Percentiles rank a stretch among this genome's conserved stretches.
These are phyloP conservation scores for Antechinus flavipes DNA, from an alignment of 2,113 vertebrate species.

Conservation along the genomic window DNA sequence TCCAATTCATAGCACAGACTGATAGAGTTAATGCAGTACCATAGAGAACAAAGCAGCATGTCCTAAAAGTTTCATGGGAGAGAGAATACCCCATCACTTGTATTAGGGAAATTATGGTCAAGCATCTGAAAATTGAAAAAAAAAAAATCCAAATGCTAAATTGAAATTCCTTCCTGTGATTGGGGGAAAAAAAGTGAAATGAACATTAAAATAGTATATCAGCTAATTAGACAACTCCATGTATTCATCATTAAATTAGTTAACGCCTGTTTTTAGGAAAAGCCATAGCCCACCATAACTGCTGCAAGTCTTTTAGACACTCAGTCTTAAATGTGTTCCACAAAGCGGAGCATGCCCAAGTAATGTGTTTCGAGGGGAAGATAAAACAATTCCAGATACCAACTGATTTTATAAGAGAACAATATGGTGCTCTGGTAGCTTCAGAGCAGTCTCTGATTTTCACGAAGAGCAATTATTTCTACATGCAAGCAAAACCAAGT, in stretches of 20 bases:
- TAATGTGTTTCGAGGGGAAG: conserved; percentile 59
- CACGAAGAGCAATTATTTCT: conserved; percentile 11
- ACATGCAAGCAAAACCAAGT: conserved; percentile 11
- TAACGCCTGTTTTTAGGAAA: conserved; percentile 8
- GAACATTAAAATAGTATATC: neutral
- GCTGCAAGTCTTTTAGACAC: neutral
- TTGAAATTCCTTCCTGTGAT: conserved; percentile 50
- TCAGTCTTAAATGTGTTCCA: conserved; percentile 25
- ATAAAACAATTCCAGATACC: conserved; percentile 54
- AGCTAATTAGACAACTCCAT: conserved; percentile 22
- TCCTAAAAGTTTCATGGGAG: conserved; percentile 60
- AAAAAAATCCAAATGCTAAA: conserved; percentile 18
- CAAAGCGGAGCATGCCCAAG: conserved; percentile 10
- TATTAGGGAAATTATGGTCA: conserved; percentile 44
- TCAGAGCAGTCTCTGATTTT: conserved; percentile 55
- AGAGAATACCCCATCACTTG: conserved; percentile 48
- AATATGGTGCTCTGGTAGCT: conserved; percentile 24
- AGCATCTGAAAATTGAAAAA: conserved; percentile 38
- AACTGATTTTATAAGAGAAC: conserved; percentile 46
- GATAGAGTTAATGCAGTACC: conserved; percentile 60
- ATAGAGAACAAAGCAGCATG: conserved; percentile 60
- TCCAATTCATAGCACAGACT: conserved; percentile 56
- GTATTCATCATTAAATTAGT: neutral
- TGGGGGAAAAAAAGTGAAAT: neutral
- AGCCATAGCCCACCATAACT: conserved; percentile 31